Conservation (phyloP, 2,888 invertebrate genomes). For the Thera obeliscata region DNA sequence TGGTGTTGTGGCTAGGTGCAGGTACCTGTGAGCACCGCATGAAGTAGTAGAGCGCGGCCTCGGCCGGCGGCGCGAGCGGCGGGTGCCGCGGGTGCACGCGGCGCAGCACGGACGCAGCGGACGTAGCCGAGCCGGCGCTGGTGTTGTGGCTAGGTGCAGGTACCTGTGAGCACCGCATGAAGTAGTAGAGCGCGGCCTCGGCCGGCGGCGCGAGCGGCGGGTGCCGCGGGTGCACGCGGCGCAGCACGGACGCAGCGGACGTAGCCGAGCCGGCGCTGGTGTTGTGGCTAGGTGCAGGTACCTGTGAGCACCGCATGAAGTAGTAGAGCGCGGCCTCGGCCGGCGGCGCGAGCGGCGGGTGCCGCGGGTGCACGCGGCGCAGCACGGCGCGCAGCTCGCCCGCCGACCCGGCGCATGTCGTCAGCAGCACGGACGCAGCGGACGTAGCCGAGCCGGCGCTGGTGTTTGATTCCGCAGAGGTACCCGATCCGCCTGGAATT, state of each 20-base stretch:
- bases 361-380: conserved; percentile 84
- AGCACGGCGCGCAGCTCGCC: conserved; percentile 91
- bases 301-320: conserved; percentile 96
- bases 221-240: conserved; percentile 44
- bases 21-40: conserved; percentile 47
- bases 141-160: too few relatives aligned
- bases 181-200: too few relatives aligned
- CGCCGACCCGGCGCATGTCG: conserved; percentile 94
- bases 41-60: too few relatives aligned
- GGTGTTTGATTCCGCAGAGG: conserved; percentile 52
- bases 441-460: conserved; percentile 47
- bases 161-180: conserved; percentile 47
- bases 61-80: too few relatives aligned
- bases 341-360: conserved; percentile 85
- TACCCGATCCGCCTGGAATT: conserved; percentile 55
- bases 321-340: conserved; percentile 94
- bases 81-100: too few relatives aligned
- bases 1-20: too few relatives aligned
- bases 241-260: too few relatives aligned
- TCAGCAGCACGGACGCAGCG: conserved; percentile 85
- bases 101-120: too few relatives aligned
- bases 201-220: conserved; percentile 56
- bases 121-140: too few relatives aligned
- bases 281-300: conserved; percentile 46
- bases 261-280: too few relatives aligned